Conservation (phyloP, 2,888 invertebrate genomes). For the Argyresthia albistria region DNA sequence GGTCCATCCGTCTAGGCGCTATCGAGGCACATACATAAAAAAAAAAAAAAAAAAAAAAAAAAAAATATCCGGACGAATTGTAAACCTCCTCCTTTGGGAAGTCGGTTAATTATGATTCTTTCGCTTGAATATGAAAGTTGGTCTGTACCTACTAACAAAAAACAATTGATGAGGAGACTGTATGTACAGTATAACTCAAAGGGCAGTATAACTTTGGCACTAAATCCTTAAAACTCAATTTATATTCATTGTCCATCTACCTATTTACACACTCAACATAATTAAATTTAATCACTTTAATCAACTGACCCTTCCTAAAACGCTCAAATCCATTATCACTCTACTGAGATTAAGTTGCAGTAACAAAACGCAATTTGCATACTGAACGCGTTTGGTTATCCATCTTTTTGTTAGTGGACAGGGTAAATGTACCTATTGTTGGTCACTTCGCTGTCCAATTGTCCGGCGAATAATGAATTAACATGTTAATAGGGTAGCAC, state of each 20-base stretch:
- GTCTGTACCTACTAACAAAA: too few species aligned
- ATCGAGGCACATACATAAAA: too few species aligned
- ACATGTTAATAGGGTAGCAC: slow-evolving; percentile 4
- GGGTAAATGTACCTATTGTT: slow-evolving; percentile 36
- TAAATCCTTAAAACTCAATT: not conserved
- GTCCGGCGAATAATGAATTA: slow-evolving; percentile 9
- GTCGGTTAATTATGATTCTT: too few species aligned
- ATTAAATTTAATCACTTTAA: not conserved
- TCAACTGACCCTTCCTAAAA: not conserved
- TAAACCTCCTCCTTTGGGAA: too few species aligned
- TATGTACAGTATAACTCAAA: not conserved
- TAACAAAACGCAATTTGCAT: slow-evolving; percentile 53
- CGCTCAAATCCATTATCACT: slow-evolving; percentile 4
- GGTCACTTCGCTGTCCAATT: slow-evolving; percentile 41
- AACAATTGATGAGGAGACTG: too few species aligned
- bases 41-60: too few species aligned
- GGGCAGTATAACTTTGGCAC: not conserved
- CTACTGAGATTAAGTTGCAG: slow-evolving; percentile 3
- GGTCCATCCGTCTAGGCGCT: too few species aligned
- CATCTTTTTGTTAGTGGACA: slow-evolving; percentile 42
- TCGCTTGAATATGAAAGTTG: too few species aligned
- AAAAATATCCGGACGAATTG: too few species aligned
- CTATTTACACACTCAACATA: not conserved
- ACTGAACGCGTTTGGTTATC: slow-evolving; percentile 38
- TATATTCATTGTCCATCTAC: too few species aligned